Conservation (phyloP, 2,797 vertebrate genomes). For the Sitta carolinensis region DNA sequence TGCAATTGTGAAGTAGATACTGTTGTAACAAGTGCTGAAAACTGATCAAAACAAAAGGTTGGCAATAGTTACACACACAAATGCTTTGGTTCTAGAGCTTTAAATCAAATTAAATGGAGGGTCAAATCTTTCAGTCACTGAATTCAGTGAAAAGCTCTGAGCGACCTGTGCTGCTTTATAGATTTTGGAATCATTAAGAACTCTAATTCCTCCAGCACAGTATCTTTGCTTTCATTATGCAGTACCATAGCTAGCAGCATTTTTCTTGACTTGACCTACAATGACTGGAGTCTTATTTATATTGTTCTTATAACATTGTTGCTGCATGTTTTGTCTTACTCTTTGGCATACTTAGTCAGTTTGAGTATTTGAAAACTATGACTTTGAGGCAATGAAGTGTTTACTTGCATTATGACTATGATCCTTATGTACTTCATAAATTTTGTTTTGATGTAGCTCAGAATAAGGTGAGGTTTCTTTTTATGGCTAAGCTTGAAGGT, state of each 20-base stretch:
- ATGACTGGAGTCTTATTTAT: background rate
- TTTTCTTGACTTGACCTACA: slow-evolving; percentile 7
- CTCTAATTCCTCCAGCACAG: slow-evolving; percentile 22
- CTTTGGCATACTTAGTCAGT: background rate
- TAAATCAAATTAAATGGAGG: slow-evolving; percentile 53
- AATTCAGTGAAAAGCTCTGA: slow-evolving; percentile 34
- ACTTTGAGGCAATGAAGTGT: background rate
- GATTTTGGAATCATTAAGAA: slow-evolving; percentile 58
- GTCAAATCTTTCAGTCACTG: slow-evolving; percentile 50
- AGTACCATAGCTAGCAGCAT: background rate
- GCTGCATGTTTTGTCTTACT: background rate
- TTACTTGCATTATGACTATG: background rate
- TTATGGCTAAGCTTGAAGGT: background rate
- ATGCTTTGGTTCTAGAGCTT: slow-evolving; percentile 44
- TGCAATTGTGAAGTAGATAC: background rate
- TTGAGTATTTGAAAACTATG: background rate
- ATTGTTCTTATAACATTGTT: background rate
- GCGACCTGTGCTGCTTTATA: background rate
- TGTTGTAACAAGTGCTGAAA: slow-evolving; percentile 44
- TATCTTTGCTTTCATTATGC: slow-evolving; percentile 11
- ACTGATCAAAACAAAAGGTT: slow-evolving; percentile 36
- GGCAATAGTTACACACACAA: slow-evolving; percentile 1
- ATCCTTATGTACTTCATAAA: background rate
- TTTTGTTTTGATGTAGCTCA: background rate
- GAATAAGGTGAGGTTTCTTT: background rate